Base-by-base conservation (phyloP, 2,888 invertebrate genomes). In the Disparrhopalites patrizii region DNA sequence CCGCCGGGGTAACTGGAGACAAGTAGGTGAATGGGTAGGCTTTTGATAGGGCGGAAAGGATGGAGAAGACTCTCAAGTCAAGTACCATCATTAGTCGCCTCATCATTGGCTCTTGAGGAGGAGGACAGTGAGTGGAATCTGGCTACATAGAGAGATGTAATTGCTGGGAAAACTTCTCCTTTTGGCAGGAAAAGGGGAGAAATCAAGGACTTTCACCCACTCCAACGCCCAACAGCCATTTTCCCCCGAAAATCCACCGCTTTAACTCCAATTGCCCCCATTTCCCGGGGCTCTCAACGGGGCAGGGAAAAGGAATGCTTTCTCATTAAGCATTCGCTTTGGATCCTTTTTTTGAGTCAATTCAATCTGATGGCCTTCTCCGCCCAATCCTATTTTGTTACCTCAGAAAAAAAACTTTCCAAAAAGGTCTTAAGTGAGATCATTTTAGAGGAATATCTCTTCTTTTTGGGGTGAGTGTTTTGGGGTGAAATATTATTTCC, bases 101-200 rank as follows among this genome's bases (percentile, higher is more conserved):
- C 58, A 43, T 58, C 58, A 58, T 58, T 25, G 28, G 28, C 58
- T 18, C 43, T 57, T 57, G 25, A n/a, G n/a, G n/a, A n/a, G n/a
- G n/a, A n/a, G n/a, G n/a, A n/a, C n/a, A n/a, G n/a, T n/a, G n/a
- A n/a, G n/a, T n/a, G n/a, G n/a, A n/a, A n/a, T n/a, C n/a, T n/a
- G n/a, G 57, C 57, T 23, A 57, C 57, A 57, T n/a, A n/a, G n/a
- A n/a, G n/a, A n/a, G 43, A 57, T 57, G 57, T 57, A 57, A 57
- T 57, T 57, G 57, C 15, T 36, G 25, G 8, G 13, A 57, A 57
- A 38, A 40, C 20, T 33, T 55, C 55, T 55, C 4, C n/a, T 36
- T 15, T 15, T 10, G 25, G 3, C 33, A 55, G 8, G 15, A 33
- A 33, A 55, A 33, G 23, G n/a, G 2, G 20, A 23, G 55, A 55